phyloP scores from a whole-genome alignment of 1,140 invertebrate species.

The Heliconius eleuchia region DNA sequence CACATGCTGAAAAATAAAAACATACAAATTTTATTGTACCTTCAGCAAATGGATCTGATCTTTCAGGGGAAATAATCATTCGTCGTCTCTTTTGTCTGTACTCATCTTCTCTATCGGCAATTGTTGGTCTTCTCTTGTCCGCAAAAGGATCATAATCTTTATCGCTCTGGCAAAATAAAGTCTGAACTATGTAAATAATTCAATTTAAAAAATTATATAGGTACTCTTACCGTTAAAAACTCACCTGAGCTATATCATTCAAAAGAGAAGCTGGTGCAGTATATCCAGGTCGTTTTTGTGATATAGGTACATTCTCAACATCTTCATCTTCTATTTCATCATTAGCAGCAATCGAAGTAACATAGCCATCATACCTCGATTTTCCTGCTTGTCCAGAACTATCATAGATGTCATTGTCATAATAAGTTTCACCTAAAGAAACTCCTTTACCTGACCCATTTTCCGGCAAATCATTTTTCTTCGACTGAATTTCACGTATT shows the following conservation, averaged over 20 bases:
- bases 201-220: not conserved
- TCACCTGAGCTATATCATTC: constrained; percentile 94
- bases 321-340: constrained; percentile 96
- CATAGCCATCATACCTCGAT: constrained; percentile 95
- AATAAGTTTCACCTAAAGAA: constrained; percentile 93
- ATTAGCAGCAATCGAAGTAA: constrained; percentile 97
- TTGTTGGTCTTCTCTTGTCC: constrained; percentile 93
- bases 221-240: not conserved
- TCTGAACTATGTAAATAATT: not conserved
- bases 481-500: constrained; percentile 93
- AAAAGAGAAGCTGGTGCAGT: constrained; percentile 93
- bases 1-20: not conserved
- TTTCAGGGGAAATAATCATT: constrained; percentile 97
- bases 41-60: constrained; percentile 98
- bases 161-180: constrained; percentile 84
- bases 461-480: constrained; percentile 89
- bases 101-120: constrained; percentile 98
- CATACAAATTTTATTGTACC: constrained; percentile 82
- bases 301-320: constrained; percentile 89
- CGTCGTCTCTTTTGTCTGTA: constrained; percentile 93
- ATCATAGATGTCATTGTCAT: constrained; percentile 97
- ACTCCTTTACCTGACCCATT: constrained; percentile 86
- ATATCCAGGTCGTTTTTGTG: constrained; percentile 88
- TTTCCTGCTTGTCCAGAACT: constrained; percentile 83
- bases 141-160: constrained; percentile 98